Evolutionary conservation across 2,113 vertebrate species (phyloP).

Genomic region (Typhlomys cinereus): DNA sequence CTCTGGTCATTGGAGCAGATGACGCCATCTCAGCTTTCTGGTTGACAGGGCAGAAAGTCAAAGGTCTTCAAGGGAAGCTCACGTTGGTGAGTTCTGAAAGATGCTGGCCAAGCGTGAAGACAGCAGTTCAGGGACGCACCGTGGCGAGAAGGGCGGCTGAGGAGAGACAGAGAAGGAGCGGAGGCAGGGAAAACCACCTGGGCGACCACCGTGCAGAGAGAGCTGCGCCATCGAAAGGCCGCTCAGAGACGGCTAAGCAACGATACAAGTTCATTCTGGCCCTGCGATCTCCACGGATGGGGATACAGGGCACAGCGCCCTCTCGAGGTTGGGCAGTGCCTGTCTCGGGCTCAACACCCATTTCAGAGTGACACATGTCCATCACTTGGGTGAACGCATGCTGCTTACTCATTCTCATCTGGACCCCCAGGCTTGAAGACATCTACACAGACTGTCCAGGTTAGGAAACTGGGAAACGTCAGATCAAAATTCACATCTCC

Average conservation of each 20-base stretch:
- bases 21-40: neutral
- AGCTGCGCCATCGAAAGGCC: no score
- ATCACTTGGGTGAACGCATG: neutral
- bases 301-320: neutral
- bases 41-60: neutral
- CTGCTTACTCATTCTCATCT: neutral
- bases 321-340: accelerated
- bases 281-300: neutral
- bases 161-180: neutral
- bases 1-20: neutral
- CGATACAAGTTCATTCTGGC: neutral
- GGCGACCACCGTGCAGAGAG: no score
- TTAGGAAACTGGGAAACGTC: constrained; percentile 28
- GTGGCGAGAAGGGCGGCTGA: neutral
- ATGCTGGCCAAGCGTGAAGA: neutral
- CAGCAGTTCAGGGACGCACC: neutral
- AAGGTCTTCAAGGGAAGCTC: neutral
- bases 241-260: neutral
- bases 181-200: neutral
- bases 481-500: neutral
- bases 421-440: neutral
- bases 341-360: neutral
- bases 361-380: neutral
- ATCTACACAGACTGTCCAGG: neutral
- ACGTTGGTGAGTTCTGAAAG: neutral